Conservation (phyloP, 64 coral and sea anemone species). For the Montipora foliosa region DNA sequence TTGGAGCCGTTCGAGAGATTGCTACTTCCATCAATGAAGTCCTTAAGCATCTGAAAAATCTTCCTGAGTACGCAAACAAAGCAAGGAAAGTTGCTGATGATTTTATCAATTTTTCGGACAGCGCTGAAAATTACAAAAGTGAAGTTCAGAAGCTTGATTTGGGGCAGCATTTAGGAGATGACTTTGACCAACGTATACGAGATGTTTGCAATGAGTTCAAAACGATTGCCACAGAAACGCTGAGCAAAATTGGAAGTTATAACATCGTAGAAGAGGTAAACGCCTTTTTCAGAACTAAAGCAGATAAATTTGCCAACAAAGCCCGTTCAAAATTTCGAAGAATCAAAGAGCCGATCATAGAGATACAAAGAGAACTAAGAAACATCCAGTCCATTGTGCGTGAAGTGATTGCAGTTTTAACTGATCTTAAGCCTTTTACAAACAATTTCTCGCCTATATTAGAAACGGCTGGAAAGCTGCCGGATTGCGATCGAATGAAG, state of each 20-base stretch:
- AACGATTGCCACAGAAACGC: slow-evolving; percentile 47
- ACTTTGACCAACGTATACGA: slow-evolving; percentile 76
- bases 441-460: slow-evolving; percentile 85
- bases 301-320: slow-evolving; percentile 68
- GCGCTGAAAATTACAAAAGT: slow-evolving; percentile 70
- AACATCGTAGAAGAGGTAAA: slow-evolving; percentile 76
- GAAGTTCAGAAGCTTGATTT: slow-evolving; percentile 80
- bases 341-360: slow-evolving; percentile 77
- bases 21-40: slow-evolving; percentile 75
- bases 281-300: slow-evolving; percentile 73
- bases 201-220: slow-evolving; percentile 86
- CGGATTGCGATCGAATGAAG: slow-evolving; percentile 69
- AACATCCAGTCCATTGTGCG: slow-evolving; percentile 47
- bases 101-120: slow-evolving; percentile 79
- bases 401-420: slow-evolving; percentile 66
- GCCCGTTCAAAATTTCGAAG: slow-evolving; percentile 63
- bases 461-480: slow-evolving; percentile 60
- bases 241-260: slow-evolving; percentile 71
- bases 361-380: slow-evolving; percentile 67
- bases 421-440: slow-evolving; percentile 80
- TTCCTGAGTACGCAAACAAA: slow-evolving; percentile 84
- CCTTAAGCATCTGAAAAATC: slow-evolving; percentile 61
- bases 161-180: slow-evolving; percentile 71
- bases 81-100: slow-evolving; percentile 87
- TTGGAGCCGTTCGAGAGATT: slow-evolving; percentile 66